Evolutionary conservation across 2,888 invertebrate genomes (phyloP).

Genomic region (Drosophila tripunctata): DNA sequence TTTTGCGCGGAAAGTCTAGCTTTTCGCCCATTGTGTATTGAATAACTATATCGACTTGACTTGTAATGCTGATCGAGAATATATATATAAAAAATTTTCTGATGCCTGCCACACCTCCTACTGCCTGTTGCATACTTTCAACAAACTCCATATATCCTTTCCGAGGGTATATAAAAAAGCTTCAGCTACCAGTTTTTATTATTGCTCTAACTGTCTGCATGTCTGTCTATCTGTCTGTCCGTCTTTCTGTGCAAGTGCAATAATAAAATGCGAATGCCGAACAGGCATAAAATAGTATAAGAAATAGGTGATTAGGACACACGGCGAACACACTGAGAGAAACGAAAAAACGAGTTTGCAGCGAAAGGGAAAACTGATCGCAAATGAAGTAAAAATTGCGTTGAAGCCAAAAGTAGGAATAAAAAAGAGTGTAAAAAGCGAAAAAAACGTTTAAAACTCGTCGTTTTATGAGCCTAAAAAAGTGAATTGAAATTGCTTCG

Average conservation of each 20-base stretch:
- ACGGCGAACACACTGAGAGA: conserved; percentile 14
- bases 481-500: conserved; percentile 50
- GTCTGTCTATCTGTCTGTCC: too few relatives aligned
- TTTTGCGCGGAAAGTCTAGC: too few relatives aligned
- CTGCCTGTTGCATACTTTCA: too few relatives aligned
- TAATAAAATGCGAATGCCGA: conserved; percentile 33
- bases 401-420: conserved; percentile 38
- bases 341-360: conserved; percentile 68
- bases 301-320: conserved; percentile 74
- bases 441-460: conserved; percentile 13
- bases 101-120: too few relatives aligned
- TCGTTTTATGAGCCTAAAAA: conserved; percentile 46
- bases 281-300: conserved; percentile 29
- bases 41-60: too few relatives aligned
- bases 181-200: not conserved
- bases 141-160: too few relatives aligned
- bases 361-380: conserved; percentile 70
- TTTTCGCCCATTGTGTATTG: too few relatives aligned
- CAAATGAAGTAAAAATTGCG: conserved; percentile 47
- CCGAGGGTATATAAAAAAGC: not conserved
- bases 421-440: not conserved
- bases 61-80: too few relatives aligned
- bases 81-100: too few relatives aligned
- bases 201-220: too few relatives aligned
- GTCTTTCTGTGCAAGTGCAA: conserved; percentile 50